Evolutionary conservation across 2,888 invertebrate genomes (phyloP).

Genomic region (Acheta domesticus): DNA sequence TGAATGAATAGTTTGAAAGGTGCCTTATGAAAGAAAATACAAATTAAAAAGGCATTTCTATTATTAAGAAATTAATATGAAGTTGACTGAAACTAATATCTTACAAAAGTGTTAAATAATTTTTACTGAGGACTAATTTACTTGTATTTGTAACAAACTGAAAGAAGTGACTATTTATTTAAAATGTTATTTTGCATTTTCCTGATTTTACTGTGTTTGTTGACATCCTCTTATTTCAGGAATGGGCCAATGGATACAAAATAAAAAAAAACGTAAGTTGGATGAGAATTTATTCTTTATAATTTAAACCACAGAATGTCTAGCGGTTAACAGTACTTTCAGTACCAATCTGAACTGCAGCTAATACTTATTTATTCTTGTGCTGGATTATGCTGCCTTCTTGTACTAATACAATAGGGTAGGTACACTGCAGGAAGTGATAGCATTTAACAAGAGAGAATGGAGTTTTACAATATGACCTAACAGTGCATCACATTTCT

Average conservation of each 20-base stretch:
- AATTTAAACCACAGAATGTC: background rate
- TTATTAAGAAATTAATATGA: too few species aligned
- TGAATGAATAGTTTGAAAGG: too few species aligned
- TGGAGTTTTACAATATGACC: background rate
- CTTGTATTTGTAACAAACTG: too few species aligned
- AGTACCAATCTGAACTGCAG: conserved; percentile 3
- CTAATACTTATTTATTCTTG: conserved; percentile 5
- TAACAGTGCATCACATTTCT: background rate
- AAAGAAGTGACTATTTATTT: too few species aligned
- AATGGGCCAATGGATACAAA: background rate
- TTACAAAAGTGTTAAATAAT: too few species aligned
- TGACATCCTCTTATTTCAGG: too few species aligned
- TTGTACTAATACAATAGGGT: background rate
- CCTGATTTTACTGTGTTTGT: too few species aligned
- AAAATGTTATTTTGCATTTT: too few species aligned
- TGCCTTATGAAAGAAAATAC: too few species aligned
- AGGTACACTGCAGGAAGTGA: background rate
- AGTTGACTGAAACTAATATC: too few species aligned
- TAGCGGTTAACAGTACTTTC: background rate
- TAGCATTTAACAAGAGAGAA: conserved; percentile 3
- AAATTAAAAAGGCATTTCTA: too few species aligned
- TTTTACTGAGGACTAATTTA: too few species aligned
- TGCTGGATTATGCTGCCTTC: background rate
- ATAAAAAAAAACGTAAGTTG: background rate
- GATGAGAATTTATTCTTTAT: background rate